Conservation (phyloP, 1,140 invertebrate genomes). For the Sweltsa coloradensis region DNA sequence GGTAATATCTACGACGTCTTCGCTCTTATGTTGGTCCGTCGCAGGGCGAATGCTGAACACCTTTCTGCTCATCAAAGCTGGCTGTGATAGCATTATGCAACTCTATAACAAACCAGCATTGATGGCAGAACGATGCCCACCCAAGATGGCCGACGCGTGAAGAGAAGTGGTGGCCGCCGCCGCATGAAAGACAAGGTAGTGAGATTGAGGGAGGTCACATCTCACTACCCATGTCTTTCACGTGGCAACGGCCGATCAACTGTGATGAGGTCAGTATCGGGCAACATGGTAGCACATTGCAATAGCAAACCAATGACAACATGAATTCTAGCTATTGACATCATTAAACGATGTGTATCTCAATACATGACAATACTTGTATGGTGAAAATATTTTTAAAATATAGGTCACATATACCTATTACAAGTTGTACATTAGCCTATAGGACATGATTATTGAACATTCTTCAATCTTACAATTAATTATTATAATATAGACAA, state of each 20-base stretch:
- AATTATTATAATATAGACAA: too few species aligned
- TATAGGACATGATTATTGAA: too few species aligned
- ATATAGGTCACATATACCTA: too few species aligned
- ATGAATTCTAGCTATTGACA: not conserved
- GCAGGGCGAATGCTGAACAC: conserved; percentile 22
- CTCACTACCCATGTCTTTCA: conserved; percentile 97
- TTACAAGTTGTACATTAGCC: too few species aligned
- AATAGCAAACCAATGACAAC: not conserved
- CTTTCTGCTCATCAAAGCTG: conserved; percentile 70
- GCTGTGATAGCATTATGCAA: conserved; percentile 55
- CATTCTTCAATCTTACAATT: too few species aligned
- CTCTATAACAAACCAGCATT: conserved; percentile 68
- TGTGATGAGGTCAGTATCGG: not conserved
- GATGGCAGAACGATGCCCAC: conserved; percentile 42
- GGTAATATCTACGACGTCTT: too few species aligned
- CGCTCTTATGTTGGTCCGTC: not conserved
- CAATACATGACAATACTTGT: not conserved
- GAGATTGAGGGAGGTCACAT: conserved; percentile 62
- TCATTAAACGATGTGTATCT: not conserved
- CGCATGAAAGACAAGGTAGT: conserved; percentile 89
- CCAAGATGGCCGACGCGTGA: not conserved
- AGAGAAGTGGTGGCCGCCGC: conserved; percentile 19
- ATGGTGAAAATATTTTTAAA: not conserved
- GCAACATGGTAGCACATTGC: not conserved
- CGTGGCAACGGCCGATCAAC: conserved; percentile 15